Evolutionary conservation across 1,140 invertebrate species (phyloP), one percentile per base, ranked within the genome.

Genomic region (Apis dorsata): DNA sequence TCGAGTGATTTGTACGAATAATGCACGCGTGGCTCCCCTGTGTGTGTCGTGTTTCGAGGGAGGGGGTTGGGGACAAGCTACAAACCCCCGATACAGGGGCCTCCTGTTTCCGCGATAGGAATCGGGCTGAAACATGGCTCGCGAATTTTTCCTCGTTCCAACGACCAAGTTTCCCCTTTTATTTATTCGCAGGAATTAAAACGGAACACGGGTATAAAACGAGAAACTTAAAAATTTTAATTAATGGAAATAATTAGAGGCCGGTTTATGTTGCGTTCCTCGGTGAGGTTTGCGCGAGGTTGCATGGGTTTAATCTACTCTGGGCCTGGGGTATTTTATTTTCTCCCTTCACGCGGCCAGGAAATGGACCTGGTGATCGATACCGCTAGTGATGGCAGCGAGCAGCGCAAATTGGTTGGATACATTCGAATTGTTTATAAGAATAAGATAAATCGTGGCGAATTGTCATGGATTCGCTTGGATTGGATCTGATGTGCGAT

Each of bases 201-300:
- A 71, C 5, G 68, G 15, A 57, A 70, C 10, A 59, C 4, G 21
- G 19, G 19, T 17, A 9, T 3, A 21, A 2, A 13, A 17, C 69
- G 28, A 72, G 28, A 28, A 4, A 69, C n/a, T 57, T 53, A 28
- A 24, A 24, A 24, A 75, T 79, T 62, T 49, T 24, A 44, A n/a
- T 15, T 12, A 3, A 21, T 49, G 15, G 77, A 71, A 71, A 79
- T 79, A 79, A 79, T 79, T 79, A 79, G 66, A n/a, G 17, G 12
- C 17, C 2, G 28, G 59, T n/a, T 63, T 51, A n/a, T 15, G 28
- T 7, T 44, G 34, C 34, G 34, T 44, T 7, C 34, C 34, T 34
- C 34, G 5, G 13, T 17, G 1, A 4, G 13, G 44, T n/a, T 4
- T 44, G 13, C 53, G 15, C 21, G 53, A 34, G 53, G 55, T 65